Evolutionary conservation across 2,888 invertebrate species (phyloP).

Genomic region (Mythimna pallens): DNA sequence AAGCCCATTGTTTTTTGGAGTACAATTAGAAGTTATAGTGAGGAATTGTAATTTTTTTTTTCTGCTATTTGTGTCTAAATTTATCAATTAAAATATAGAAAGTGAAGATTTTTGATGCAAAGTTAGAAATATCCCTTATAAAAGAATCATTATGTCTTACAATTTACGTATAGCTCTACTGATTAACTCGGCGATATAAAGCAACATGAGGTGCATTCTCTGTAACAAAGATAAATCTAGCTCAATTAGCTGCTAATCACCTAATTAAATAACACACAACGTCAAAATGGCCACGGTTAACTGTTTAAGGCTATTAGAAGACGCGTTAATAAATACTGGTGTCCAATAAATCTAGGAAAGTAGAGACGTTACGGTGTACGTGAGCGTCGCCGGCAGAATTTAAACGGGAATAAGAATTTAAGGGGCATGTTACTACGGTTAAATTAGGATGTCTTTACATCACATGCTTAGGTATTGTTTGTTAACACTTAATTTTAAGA

Average conservation of each 20-base stretch:
- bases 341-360: constrained; percentile 79
- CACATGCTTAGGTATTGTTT: neutral
- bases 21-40: too few species aligned
- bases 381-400: constrained; percentile 77
- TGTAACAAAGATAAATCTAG: constrained; percentile 7
- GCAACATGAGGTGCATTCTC: neutral
- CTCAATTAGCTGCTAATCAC: constrained; percentile 39
- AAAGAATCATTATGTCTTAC: neutral
- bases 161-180: neutral
- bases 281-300: constrained; percentile 54
- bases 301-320: constrained; percentile 59
- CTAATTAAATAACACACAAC: constrained; percentile 41
- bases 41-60: too few species aligned
- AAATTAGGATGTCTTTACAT: constrained; percentile 58
- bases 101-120: too few species aligned
- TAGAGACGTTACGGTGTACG: constrained; percentile 80
- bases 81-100: too few species aligned
- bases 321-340: constrained; percentile 78
- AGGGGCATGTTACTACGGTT: constrained; percentile 75
- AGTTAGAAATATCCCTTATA: neutral
- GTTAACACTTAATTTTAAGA: neutral
- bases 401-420: constrained; percentile 81
- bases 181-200: neutral
- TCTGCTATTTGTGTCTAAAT: too few species aligned
- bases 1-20: too few species aligned